Conservation (phyloP, 35 echinoderm and acorn worm species). For the Patiria miniata region DNA sequence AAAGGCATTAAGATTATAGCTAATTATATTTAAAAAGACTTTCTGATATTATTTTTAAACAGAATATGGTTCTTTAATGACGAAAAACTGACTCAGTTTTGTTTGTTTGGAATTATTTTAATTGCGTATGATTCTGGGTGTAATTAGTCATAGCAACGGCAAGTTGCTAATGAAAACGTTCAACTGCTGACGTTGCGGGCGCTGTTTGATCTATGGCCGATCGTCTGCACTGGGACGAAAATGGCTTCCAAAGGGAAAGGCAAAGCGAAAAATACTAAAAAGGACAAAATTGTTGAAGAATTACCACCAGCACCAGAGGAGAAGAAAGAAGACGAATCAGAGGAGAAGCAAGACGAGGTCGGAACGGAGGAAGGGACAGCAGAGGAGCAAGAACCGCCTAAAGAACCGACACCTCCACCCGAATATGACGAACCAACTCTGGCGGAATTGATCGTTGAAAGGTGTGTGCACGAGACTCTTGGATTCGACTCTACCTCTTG, state of each 20-base stretch:
- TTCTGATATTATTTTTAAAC: too few relatives aligned
- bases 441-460: conserved; percentile 93
- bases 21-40: too few relatives aligned
- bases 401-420: conserved; percentile 89
- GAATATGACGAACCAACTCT: conserved; percentile 95
- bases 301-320: conserved; percentile 79
- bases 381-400: conserved; percentile 79
- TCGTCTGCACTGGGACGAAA: conserved; percentile 34
- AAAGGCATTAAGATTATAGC: too few relatives aligned
- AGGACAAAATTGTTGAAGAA: conserved; percentile 92
- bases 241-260: conserved; percentile 91
- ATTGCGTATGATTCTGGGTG: background rate
- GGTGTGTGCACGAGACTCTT: too few relatives aligned
- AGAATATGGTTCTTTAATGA: background rate
- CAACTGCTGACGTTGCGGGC: conserved; percentile 32
- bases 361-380: conserved; percentile 47
- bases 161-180: conserved; percentile 44
- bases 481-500: too few relatives aligned
- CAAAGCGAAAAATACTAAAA: conserved; percentile 97
- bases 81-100: background rate
- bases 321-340: conserved; percentile 69
- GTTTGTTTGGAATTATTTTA: background rate
- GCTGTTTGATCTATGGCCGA: conserved; percentile 16
- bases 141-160: conserved; percentile 46
- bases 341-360: conserved; percentile 76